Base-by-base conservation (phyloP, 2,888 invertebrate species). In the Nomada fucata region DNA sequence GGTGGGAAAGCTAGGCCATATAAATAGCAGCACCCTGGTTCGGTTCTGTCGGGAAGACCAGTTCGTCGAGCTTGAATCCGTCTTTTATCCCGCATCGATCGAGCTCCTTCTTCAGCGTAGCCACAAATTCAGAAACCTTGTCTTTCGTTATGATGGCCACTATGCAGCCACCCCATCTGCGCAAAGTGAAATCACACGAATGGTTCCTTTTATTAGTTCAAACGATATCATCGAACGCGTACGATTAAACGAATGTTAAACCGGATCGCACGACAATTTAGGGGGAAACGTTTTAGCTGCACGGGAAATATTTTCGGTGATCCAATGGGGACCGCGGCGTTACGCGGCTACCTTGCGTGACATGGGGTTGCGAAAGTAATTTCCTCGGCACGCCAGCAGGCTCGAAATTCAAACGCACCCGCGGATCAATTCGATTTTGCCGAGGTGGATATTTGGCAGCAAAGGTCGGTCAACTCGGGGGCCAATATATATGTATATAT, bases 81-180 rank as follows among this genome's bases (percentile, higher is more conserved):
- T 89, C 80, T 59, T 88, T 86, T 55, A 78, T 72, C 50, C 86
- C 78, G n/a, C 85, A 78, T 36, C 75, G 77, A 36, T 79, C 98
- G 94, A 96, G 98, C 75, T 96, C 95, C 69, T 96, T 95, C 92
- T 96, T 96, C 73, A 98, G 94, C 68, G 94, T 94, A 23, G 95
- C 93, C 60, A 98, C 95, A 92, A 97, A 98, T 82, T 95, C 94
- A 18, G 95, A 93, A 9, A 97, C 96, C 82, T 95, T 95, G 65
- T 96, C 95, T 76, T 95, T 95, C 0, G 95, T 95, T 73, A 97
- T 96, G 85, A 99, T 94, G 23, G 98, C 98, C 15, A 99, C 98
- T 73, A 97, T 96, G 94, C 99, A 99, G 7, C 99, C 99, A 53
- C 99, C 99, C 99, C 99, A 99, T 10, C 97, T 97, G 89, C n/a